These are phyloP conservation scores for Eonycteris spelaea DNA, from an alignment of 2,113 vertebrate species.

Conservation along the genomic window DNA sequence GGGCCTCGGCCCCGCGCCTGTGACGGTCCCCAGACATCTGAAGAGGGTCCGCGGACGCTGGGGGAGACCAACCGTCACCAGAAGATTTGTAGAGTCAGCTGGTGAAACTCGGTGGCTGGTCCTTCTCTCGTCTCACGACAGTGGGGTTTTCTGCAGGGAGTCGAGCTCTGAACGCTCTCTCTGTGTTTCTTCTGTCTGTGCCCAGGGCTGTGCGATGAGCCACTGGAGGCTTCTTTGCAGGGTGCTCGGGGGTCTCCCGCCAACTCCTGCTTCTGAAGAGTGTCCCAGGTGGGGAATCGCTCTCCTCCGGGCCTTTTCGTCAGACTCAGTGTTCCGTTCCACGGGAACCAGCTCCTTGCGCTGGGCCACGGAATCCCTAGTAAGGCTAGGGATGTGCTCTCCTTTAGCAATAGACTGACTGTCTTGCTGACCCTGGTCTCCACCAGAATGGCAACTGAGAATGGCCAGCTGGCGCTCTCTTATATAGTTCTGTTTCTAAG, in stretches of 20 bases:
- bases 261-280: constrained; percentile 77
- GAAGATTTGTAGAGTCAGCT: constrained; percentile 61
- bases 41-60: constrained; percentile 77
- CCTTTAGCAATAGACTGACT: constrained; percentile 88
- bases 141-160: neutral
- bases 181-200: constrained; percentile 67
- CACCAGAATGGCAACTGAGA: constrained; percentile 90
- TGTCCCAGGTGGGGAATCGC: constrained; percentile 66
- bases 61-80: constrained; percentile 76
- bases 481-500: constrained; percentile 89
- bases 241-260: constrained; percentile 76
- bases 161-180: constrained; percentile 48
- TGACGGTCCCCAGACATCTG: constrained; percentile 49
- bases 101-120: constrained; percentile 66
- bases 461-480: constrained; percentile 86
- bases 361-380: constrained; percentile 87
- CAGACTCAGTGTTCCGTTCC: constrained; percentile 75
- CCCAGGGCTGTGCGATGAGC: constrained; percentile 45
- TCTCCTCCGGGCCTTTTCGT: constrained; percentile 50
- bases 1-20: neutral
- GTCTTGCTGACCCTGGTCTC: constrained; percentile 89
- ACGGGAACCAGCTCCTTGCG: constrained; percentile 91
- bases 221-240: constrained; percentile 75
- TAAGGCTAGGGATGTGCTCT: constrained; percentile 83
- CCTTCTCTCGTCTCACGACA: constrained; percentile 36